A percentile compares a stretch with the other conserved stretches of the same genome.
Evolutionary conservation across 2,888 invertebrate genomes (phyloP).

Genomic region (Prosapia bicincta): DNA sequence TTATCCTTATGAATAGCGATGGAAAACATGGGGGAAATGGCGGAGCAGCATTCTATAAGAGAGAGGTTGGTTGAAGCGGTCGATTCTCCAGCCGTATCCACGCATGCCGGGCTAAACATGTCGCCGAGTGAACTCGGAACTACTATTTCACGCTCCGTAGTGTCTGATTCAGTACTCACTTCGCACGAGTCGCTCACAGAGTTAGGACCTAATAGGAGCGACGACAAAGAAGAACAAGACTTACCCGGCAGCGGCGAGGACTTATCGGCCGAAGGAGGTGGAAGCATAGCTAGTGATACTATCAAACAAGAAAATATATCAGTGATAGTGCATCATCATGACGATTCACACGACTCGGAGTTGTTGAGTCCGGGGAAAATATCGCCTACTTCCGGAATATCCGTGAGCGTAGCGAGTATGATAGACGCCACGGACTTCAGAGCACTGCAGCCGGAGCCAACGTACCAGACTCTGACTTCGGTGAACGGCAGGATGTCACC

Average conservation of each 20-base stretch:
- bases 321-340: conserved; percentile 49
- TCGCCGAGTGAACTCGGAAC: conserved; percentile 20
- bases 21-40: conserved; percentile 40
- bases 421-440: conserved; percentile 67
- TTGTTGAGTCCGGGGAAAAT: conserved; percentile 62
- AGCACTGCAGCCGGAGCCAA: conserved; percentile 75
- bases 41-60: conserved; percentile 39
- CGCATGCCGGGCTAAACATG: conserved; percentile 43
- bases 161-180: conserved; percentile 33
- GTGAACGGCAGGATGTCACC: conserved; percentile 92
- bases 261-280: conserved; percentile 37
- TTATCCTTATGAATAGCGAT: conserved; percentile 37
- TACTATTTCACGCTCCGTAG: conserved; percentile 21
- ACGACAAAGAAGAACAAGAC: conserved; percentile 48
- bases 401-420: conserved; percentile 67
- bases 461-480: conserved; percentile 87
- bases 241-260: conserved; percentile 45
- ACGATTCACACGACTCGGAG: conserved; percentile 55
- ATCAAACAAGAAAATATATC: conserved; percentile 48
- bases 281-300: conserved; percentile 49
- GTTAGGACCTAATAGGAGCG: conserved; percentile 35
- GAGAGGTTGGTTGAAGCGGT: conserved; percentile 46
- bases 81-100: conserved; percentile 48
- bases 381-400: conserved; percentile 61
- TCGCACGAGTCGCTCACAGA: conserved; percentile 48